These are phyloP conservation scores for Rapana venosa DNA, from an alignment of 2,888 invertebrate genomes.

Conservation along the genomic window DNA sequence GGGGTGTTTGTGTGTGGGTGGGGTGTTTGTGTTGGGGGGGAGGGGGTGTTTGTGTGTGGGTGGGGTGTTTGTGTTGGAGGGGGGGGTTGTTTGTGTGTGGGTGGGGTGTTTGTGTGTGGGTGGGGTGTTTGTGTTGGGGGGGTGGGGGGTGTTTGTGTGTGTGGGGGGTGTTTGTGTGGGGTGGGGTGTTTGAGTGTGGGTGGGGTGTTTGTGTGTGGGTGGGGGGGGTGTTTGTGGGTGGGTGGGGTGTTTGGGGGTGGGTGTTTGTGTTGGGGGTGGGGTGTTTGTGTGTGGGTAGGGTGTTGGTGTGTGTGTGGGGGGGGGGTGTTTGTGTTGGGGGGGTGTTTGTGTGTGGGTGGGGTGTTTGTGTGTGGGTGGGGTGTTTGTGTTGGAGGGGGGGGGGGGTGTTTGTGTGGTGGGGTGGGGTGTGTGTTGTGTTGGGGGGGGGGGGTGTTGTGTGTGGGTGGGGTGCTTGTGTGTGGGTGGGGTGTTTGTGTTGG, in stretches of 20 bases:
- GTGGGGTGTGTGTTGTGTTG: background rate
- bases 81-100: background rate
- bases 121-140: background rate
- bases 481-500: too few species aligned
- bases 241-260: too few species aligned
- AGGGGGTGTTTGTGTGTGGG: too few species aligned
- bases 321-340: background rate
- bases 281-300: background rate
- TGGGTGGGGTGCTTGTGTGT: too few species aligned
- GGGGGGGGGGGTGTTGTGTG: too few species aligned
- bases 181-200: too few species aligned
- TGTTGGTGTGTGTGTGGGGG: background rate
- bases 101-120: background rate
- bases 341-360: too few species aligned
- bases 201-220: background rate
- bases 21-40: too few species aligned
- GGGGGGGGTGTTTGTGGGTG: too few species aligned
- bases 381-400: too few species aligned
- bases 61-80: background rate
- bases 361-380: too few species aligned
- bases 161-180: conserved; percentile 19
- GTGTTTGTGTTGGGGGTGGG: background rate
- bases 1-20: too few species aligned
- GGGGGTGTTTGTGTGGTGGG: background rate
- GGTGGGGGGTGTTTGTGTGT: background rate